phyloP scores from a whole-genome alignment of 2,113 vertebrate species.

The Malurus cyaneus region DNA sequence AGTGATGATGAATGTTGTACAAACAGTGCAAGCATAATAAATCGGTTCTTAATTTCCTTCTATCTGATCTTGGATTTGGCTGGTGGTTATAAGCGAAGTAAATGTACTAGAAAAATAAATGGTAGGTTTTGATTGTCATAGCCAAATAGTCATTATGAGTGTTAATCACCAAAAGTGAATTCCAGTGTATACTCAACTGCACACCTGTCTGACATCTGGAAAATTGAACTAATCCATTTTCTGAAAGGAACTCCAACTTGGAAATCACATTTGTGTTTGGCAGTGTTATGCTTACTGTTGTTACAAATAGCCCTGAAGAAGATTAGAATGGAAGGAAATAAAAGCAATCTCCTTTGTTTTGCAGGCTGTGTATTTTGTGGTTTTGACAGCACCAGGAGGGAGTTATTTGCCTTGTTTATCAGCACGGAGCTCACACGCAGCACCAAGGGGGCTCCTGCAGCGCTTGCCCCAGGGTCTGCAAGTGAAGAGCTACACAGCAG shows the following conservation, averaged over 20 bases:
- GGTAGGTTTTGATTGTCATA: conserved; percentile 57
- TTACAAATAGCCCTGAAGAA: conserved; percentile 64
- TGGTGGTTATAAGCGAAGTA: conserved; percentile 53
- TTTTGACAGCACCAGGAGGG: conserved; percentile 14
- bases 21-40: conserved; percentile 59
- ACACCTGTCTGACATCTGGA: conserved; percentile 71
- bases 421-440: background rate
- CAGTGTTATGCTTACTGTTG: conserved; percentile 47
- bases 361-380: background rate
- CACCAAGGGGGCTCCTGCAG: background rate
- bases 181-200: conserved; percentile 64
- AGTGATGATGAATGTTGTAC: conserved; percentile 62
- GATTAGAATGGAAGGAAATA: conserved; percentile 58
- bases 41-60: conserved; percentile 70
- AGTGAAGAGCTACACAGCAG: background rate
- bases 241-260: conserved; percentile 55
- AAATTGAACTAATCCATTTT: conserved; percentile 73
- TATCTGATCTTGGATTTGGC: conserved; percentile 51
- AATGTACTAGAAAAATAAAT: conserved; percentile 68
- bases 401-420: background rate
- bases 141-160: conserved; percentile 58
- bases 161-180: conserved; percentile 62
- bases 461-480: background rate
- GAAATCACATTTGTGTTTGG: conserved; percentile 48
- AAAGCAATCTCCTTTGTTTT: conserved; percentile 48